phyloP scores from a whole-genome alignment of 1,140 invertebrate genomes.

The Drosophila triauraria region DNA sequence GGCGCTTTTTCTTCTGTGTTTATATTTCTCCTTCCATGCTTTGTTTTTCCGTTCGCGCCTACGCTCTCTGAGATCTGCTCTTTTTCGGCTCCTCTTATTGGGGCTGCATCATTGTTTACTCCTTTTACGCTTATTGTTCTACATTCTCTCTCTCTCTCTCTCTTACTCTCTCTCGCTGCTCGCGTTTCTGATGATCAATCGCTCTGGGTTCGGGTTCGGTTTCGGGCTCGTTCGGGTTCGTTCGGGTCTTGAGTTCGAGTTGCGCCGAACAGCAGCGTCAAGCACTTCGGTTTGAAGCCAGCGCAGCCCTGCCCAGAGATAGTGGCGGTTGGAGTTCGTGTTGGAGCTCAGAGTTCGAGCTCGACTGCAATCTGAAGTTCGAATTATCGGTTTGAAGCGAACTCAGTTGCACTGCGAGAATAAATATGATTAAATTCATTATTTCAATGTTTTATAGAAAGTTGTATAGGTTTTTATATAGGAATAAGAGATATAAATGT shows the following conservation, averaged over 20 bases:
- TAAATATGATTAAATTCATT: too few relatives aligned
- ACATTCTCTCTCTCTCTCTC: slow-evolving; percentile 10
- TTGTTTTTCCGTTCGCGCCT: slow-evolving; percentile 11
- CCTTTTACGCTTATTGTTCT: slow-evolving; percentile 21
- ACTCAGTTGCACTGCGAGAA: slow-evolving; percentile 1
- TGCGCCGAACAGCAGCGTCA: slow-evolving; percentile 2
- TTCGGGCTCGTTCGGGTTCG: background rate
- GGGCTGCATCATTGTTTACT: slow-evolving; percentile 31
- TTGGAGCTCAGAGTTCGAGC: background rate
- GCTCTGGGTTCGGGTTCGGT: slow-evolving; percentile 25
- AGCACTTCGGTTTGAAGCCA: too few relatives aligned
- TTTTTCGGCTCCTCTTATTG: slow-evolving; percentile 7
- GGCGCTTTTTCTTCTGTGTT: slow-evolving; percentile 2
- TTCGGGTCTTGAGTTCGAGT: background rate
- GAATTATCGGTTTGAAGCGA: background rate
- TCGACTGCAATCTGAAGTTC: background rate
- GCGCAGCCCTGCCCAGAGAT: too few relatives aligned
- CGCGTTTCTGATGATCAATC: slow-evolving; percentile 42
- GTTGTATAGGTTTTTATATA: background rate
- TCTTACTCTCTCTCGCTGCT: background rate
- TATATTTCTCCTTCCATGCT: slow-evolving; percentile 1
- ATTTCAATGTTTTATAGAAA: background rate
- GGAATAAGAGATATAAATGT: background rate
- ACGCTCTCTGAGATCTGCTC: background rate
- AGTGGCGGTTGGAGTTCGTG: background rate